Percentiles rank a stretch among this genome's conserved stretches.
phyloP scores from a whole-genome alignment of 2,888 invertebrate genomes.

The Platerodrilus igneus region DNA sequence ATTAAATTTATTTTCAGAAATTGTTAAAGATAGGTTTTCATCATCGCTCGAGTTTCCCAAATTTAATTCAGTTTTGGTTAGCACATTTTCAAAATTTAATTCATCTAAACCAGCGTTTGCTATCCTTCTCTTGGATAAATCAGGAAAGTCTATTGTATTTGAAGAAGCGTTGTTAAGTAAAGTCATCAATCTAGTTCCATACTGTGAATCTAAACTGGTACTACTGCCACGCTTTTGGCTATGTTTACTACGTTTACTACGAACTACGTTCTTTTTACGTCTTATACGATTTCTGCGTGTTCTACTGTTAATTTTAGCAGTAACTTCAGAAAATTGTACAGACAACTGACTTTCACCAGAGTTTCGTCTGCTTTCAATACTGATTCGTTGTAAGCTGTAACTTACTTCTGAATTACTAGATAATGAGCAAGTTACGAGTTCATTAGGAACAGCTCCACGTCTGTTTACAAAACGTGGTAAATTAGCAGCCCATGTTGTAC shows the following conservation, averaged over 20 bases:
- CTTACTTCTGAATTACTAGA: slow-evolving; percentile 61
- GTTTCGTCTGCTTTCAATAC: slow-evolving; percentile 80
- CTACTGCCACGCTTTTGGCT: slow-evolving; percentile 54
- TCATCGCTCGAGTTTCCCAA: slow-evolving; percentile 43
- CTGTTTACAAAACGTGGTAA: slow-evolving; percentile 81
- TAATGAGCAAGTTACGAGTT: slow-evolving; percentile 49
- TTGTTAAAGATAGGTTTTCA: slow-evolving; percentile 46
- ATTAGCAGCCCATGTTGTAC: slow-evolving; percentile 89
- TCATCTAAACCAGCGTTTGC: slow-evolving; percentile 50
- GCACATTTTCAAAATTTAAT: slow-evolving; percentile 41
- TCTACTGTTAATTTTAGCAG: slow-evolving; percentile 58
- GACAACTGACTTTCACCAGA: slow-evolving; percentile 85
- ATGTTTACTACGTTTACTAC: slow-evolving; percentile 31
- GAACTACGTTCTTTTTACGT: slow-evolving; percentile 35
- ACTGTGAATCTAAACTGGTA: slow-evolving; percentile 77
- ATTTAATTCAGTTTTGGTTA: slow-evolving; percentile 42
- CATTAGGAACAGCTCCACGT: slow-evolving; percentile 73
- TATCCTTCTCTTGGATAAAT: slow-evolving; percentile 50
- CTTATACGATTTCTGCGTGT: slow-evolving; percentile 24
- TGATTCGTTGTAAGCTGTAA: slow-evolving; percentile 74
- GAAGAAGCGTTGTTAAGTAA: slow-evolving; percentile 54
- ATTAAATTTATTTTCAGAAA: slow-evolving; percentile 41
- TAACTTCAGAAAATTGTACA: slow-evolving; percentile 79
- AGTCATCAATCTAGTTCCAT: slow-evolving; percentile 64
- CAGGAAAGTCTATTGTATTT: slow-evolving; percentile 55